phyloP scores from a whole-genome alignment of 2,113 vertebrate species.

The Otus sunia region DNA sequence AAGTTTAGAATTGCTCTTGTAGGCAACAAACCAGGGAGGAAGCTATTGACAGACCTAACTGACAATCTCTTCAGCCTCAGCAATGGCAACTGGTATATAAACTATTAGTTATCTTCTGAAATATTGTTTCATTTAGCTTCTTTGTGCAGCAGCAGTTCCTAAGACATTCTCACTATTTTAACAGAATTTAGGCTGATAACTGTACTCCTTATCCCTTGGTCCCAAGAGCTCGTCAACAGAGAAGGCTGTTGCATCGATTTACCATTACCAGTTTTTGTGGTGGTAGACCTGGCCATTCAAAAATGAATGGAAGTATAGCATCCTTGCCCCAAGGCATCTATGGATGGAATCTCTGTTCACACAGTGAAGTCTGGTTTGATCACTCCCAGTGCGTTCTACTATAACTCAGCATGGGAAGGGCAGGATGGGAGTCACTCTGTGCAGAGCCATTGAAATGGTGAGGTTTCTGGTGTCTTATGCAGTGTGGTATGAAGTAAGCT shows the following conservation, averaged over 20 bases:
- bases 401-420: background rate
- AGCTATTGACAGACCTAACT: fast-evolving
- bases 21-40: background rate
- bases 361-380: background rate
- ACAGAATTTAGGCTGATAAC: background rate
- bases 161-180: background rate
- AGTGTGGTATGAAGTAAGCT: background rate
- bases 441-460: background rate
- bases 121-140: background rate
- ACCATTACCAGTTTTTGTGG: background rate
- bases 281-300: background rate
- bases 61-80: background rate
- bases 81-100: background rate
- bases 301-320: background rate
- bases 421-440: background rate
- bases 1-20: background rate
- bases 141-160: background rate
- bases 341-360: fast-evolving
- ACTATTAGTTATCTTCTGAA: background rate
- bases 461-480: background rate
- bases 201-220: background rate
- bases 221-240: background rate
- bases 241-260: background rate
- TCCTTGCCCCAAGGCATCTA: background rate
- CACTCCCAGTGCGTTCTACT: background rate